These are phyloP conservation scores for Drosophila cyrtoloma DNA, from an alignment of 2,888 invertebrate species.

Conservation along the genomic window DNA sequence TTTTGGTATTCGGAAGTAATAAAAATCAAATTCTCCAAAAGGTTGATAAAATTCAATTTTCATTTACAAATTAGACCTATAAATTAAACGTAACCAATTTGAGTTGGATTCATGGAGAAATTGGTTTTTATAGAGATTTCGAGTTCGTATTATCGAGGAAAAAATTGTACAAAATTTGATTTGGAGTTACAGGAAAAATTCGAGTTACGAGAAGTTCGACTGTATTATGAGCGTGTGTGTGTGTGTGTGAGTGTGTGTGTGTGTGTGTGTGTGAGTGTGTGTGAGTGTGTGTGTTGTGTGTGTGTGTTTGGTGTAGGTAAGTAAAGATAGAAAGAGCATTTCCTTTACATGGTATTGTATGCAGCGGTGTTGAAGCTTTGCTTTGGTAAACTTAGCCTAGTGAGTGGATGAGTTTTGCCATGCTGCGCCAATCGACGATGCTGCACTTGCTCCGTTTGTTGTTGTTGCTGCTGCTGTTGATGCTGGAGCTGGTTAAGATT, in stretches of 20 bases:
- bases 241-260: conserved; percentile 17
- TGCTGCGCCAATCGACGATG: conserved; percentile 94
- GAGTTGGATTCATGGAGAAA: neutral
- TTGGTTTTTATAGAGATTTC: neutral
- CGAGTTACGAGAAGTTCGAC: conserved; percentile 10
- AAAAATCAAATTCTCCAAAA: neutral
- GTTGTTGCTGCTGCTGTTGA: conserved; percentile 56
- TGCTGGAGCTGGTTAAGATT: conserved; percentile 49
- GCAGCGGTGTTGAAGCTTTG: conserved; percentile 91
- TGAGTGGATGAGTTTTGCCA: conserved; percentile 96
- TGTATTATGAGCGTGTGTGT: conserved; percentile 50
- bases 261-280: conserved; percentile 35
- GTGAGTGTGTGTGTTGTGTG: conserved; percentile 19
- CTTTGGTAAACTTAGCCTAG: conserved; percentile 93
- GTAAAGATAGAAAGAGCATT: conserved; percentile 58
- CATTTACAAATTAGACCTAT: neutral
- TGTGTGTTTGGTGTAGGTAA: conserved; percentile 41
- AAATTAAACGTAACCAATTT: neutral
- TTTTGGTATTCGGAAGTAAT: neutral
- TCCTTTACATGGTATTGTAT: conserved; percentile 94
- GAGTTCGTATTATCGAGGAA: neutral
- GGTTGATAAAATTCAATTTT: neutral
- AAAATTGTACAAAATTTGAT: neutral
- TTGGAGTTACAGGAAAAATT: neutral
- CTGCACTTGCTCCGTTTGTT: conserved; percentile 81